Percentiles rank a stretch among this genome's conserved stretches.
Conservation (phyloP, 23 tunicate species). For the Styela plicata region DNA sequence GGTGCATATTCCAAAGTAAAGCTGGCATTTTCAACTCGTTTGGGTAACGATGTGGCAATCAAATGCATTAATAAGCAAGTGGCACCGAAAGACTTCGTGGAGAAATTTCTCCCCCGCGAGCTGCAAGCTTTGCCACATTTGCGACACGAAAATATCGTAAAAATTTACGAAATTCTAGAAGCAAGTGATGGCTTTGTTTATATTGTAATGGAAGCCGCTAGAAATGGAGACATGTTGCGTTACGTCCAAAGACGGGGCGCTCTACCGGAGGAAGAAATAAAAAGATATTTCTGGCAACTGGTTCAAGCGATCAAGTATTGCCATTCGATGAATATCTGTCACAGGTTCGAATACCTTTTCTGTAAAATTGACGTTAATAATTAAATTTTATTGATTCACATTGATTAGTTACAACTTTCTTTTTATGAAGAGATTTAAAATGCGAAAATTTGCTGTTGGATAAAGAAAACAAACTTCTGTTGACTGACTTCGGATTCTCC, state of each 20-base stretch:
- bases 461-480: conserved; percentile 61
- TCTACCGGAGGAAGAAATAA: conserved; percentile 73
- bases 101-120: conserved; percentile 91
- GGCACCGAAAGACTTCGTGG: conserved; percentile 91
- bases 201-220: conserved; percentile 91
- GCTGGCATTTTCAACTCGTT: conserved; percentile 65
- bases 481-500: conserved; percentile 95
- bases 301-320: conserved; percentile 80
- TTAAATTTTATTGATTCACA: background rate
- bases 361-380: background rate
- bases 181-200: conserved; percentile 93
- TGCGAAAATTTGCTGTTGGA: conserved; percentile 90
- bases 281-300: conserved; percentile 73
- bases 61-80: conserved; percentile 77
- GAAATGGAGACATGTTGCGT: conserved; percentile 82
- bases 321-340: conserved; percentile 76
- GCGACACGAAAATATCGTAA: conserved; percentile 75
- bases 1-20: conserved; percentile 97
- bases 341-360: conserved; percentile 40
- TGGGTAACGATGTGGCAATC: conserved; percentile 73
- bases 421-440: conserved; percentile 70
- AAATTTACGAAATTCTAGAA: conserved; percentile 84
- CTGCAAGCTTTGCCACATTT: conserved; percentile 69
- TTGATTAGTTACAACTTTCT: conserved; percentile 1
- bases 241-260: conserved; percentile 83